phyloP scores from a whole-genome alignment of 1,140 invertebrate genomes.

The Carposina sasakii region DNA sequence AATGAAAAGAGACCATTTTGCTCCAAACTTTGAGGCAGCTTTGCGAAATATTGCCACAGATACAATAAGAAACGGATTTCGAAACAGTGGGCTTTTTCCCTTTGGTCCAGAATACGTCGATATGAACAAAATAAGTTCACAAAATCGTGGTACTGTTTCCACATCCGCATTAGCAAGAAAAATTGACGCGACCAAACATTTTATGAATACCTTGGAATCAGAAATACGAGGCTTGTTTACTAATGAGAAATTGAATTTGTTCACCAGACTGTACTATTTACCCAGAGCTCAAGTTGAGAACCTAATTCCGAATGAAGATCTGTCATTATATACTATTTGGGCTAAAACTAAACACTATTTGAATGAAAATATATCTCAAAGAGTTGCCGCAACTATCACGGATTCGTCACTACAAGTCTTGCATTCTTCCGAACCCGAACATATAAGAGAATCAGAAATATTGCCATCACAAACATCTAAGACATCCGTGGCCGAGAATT shows the following conservation, averaged over 20 bases:
- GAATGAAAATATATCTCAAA: constrained; percentile 20
- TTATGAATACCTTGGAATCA: constrained; percentile 20
- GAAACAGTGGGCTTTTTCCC: constrained; percentile 11
- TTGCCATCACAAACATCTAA: no score
- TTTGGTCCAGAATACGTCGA: constrained; percentile 11
- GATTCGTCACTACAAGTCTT: no score
- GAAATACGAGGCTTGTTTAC: constrained; percentile 18
- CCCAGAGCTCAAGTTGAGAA: constrained; percentile 20
- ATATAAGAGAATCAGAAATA: no score
- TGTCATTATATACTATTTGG: constrained; percentile 17
- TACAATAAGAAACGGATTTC: constrained; percentile 15
- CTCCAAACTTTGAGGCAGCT: constrained; percentile 18
- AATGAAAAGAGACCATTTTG: constrained; percentile 24
- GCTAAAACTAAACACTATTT: constrained; percentile 23
- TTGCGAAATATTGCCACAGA: constrained; percentile 2
- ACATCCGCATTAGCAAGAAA: constrained; percentile 17
- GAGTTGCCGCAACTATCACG: constrained; percentile 15
- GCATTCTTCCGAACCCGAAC: no score
- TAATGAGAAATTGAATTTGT: constrained; percentile 22
- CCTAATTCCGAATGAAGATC: constrained; percentile 19
- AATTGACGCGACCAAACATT: constrained; percentile 19
- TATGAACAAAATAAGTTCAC: background rate
- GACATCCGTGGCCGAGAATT: no score
- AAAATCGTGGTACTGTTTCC: background rate
- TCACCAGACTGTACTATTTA: constrained; percentile 19